phyloP scores from a whole-genome alignment of 2,888 invertebrate species.

The Epinotia nisella region DNA sequence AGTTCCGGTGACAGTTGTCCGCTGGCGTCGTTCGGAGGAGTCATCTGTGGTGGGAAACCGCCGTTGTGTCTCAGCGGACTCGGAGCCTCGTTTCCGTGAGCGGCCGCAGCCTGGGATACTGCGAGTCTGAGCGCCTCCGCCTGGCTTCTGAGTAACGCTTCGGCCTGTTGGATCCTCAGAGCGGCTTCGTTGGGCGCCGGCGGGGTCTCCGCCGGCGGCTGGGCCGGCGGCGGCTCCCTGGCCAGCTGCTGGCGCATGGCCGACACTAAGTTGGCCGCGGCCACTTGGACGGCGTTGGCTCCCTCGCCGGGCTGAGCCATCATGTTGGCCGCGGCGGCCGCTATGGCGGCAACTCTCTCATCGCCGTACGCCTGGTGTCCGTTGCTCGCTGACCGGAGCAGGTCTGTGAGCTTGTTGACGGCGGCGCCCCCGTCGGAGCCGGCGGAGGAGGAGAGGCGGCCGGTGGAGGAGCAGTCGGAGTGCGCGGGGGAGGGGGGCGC shows the following conservation, averaged over 20 bases:
- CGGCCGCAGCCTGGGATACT: constrained; percentile 88
- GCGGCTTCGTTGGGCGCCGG: constrained; percentile 92
- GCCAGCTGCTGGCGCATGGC: constrained; percentile 88
- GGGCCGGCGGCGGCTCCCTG: constrained; percentile 83
- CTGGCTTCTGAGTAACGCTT: constrained; percentile 92
- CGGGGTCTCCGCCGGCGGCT: constrained; percentile 90
- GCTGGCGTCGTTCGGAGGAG: constrained; percentile 68
- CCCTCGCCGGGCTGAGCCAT: constrained; percentile 86
- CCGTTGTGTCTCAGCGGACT: constrained; percentile 80
- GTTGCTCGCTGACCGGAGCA: constrained; percentile 87
- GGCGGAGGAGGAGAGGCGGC: constrained; percentile 91
- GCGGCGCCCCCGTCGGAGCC: constrained; percentile 89
- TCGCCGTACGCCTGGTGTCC: constrained; percentile 87
- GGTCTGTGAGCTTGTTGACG: constrained; percentile 84
- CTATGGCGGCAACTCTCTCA: constrained; percentile 89
- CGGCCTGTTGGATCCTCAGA: constrained; percentile 90
- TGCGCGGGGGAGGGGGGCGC: constrained; percentile 94
- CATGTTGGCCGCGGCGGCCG: constrained; percentile 86
- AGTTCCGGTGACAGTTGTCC: constrained; percentile 88
- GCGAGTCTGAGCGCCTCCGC: constrained; percentile 93
- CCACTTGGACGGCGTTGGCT: constrained; percentile 88
- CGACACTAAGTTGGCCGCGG: constrained; percentile 90
- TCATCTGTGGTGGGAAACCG: constrained; percentile 70
- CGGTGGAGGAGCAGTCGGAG: constrained; percentile 94
- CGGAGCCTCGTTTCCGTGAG: constrained; percentile 74